phyloP scores from a whole-genome alignment of 2,113 vertebrate species.

The Myotis davidii region DNA sequence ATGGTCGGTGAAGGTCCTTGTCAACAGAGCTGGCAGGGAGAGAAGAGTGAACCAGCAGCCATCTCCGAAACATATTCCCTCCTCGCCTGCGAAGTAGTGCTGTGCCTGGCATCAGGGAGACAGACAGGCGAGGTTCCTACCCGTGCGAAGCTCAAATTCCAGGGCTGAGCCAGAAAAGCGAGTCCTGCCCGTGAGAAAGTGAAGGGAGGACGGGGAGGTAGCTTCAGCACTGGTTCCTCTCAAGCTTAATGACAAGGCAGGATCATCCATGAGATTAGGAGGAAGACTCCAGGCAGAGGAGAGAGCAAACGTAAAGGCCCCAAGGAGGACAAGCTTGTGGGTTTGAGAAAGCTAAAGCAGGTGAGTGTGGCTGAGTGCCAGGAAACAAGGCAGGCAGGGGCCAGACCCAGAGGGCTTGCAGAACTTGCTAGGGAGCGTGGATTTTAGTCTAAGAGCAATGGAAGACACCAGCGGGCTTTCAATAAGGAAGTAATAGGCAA shows the following conservation, averaged over 20 bases:
- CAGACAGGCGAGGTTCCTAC: background rate
- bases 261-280: background rate
- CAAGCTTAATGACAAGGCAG: background rate
- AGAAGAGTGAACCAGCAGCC: conserved; percentile 6
- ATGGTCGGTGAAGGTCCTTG: conserved; percentile 95
- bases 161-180: background rate
- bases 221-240: background rate
- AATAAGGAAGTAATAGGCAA: background rate
- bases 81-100: background rate
- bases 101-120: background rate
- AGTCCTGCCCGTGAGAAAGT: background rate
- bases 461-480: background rate
- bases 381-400: background rate
- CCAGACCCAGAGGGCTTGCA: background rate
- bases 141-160: background rate
- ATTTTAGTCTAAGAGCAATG: background rate
- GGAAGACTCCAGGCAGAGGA: background rate
- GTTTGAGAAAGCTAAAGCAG: background rate
- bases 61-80: rapidly evolving
- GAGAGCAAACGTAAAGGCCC: background rate
- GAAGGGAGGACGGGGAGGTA: background rate
- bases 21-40: conserved; percentile 90
- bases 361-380: rapidly evolving
- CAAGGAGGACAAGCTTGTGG: rapidly evolving
- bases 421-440: background rate